Conservation (phyloP, 2,797 vertebrate species). For the Danio jaintianensis region DNA sequence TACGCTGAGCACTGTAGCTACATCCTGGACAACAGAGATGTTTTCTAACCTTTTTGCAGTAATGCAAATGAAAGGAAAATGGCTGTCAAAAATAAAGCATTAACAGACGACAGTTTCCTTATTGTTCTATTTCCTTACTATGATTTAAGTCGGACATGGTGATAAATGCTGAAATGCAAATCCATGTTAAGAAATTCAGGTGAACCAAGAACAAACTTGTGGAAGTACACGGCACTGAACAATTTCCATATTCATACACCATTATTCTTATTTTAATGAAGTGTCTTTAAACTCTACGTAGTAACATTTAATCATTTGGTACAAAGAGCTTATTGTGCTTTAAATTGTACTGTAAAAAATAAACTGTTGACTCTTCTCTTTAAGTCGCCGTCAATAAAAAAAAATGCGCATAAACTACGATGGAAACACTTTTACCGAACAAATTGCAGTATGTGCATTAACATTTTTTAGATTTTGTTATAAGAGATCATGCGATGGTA, state of each 20-base stretch:
- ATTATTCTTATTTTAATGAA: neutral
- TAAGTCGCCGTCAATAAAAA: too few relatives aligned
- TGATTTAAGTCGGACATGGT: neutral
- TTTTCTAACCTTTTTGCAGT: slow-evolving; percentile 3
- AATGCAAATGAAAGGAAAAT: neutral
- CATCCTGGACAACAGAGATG: neutral
- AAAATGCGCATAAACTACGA: too few relatives aligned
- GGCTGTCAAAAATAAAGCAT: slow-evolving; percentile 54
- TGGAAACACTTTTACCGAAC: too few relatives aligned
- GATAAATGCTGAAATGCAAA: slow-evolving; percentile 12
- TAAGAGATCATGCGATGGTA: too few relatives aligned
- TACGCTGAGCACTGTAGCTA: too few relatives aligned
- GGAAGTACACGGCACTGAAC: neutral
- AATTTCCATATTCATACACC: neutral
- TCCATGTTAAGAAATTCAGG: neutral
- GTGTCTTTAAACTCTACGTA: too few relatives aligned
- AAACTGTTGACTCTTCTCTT: too few relatives aligned
- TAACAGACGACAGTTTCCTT: slow-evolving; percentile 64
- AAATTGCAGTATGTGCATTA: too few relatives aligned
- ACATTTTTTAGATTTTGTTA: too few relatives aligned
- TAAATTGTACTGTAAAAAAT: neutral
- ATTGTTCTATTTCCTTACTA: slow-evolving; percentile 45
- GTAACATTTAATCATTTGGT: neutral
- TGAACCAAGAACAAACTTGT: neutral
- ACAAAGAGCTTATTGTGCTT: neutral